A percentile compares a stretch with the other conserved stretches of the same genome.
These are phyloP conservation scores for Drosophila nigromelanica DNA, from an alignment of 1,140 invertebrate species.

Conservation along the genomic window DNA sequence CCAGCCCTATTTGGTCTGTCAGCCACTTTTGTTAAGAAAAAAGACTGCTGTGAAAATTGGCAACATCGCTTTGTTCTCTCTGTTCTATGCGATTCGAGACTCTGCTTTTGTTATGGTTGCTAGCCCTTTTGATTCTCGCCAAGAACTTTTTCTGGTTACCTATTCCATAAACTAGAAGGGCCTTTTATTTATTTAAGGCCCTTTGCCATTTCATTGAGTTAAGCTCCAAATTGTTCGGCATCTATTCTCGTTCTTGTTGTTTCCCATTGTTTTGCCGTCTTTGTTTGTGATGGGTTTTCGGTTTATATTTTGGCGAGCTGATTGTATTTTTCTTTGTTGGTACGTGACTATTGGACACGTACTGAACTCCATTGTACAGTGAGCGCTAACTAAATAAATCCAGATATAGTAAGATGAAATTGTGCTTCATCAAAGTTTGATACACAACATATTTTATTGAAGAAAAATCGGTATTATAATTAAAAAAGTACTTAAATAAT, in stretches of 20 bases:
- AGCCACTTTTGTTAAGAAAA: slow-evolving; percentile 30
- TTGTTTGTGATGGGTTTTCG: not conserved
- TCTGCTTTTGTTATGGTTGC: slow-evolving; percentile 48
- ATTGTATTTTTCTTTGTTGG: slow-evolving; percentile 24
- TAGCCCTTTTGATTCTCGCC: slow-evolving; percentile 34
- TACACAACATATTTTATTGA: not conserved
- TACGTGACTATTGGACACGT: slow-evolving; percentile 47
- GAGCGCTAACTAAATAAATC: not conserved
- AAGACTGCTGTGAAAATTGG: slow-evolving; percentile 64
- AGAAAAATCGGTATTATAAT: not conserved
- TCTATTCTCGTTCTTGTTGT: slow-evolving; percentile 9
- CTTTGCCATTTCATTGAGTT: slow-evolving; percentile 56
- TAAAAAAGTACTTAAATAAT: not conserved
- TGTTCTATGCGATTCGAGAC: slow-evolving; percentile 9
- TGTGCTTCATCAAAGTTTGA: not conserved
- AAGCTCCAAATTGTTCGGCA: slow-evolving; percentile 24
- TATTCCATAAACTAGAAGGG: slow-evolving; percentile 54
- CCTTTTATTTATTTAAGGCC: slow-evolving; percentile 74
- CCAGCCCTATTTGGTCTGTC: slow-evolving; percentile 1
- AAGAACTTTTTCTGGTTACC: slow-evolving; percentile 30
- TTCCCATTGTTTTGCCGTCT: not conserved
- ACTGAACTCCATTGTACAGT: slow-evolving; percentile 3
- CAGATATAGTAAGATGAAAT: not conserved
- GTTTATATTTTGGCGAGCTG: not conserved
- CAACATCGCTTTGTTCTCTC: slow-evolving; percentile 48